A percentile compares a stretch with the other conserved stretches of the same genome.
Conservation (phyloP, 2,113 vertebrate species). For the Clarias gariepinus region DNA sequence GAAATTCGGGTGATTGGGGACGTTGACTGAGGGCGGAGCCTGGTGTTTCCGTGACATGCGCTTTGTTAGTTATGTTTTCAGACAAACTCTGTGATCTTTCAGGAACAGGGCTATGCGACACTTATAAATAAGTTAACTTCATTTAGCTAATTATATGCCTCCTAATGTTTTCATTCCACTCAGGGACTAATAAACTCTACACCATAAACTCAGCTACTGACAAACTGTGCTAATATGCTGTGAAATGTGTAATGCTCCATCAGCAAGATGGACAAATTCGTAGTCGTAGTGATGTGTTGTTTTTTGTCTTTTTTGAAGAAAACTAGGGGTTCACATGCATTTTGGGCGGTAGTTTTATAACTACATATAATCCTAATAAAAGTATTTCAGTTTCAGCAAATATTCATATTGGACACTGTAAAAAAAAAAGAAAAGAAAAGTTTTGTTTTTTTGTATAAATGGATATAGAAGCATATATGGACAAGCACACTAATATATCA, state of each 20-base stretch:
- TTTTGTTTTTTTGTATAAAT: neutral
- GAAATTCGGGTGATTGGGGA: no score
- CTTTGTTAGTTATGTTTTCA: neutral
- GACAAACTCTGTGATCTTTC: neutral
- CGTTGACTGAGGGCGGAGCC: no score
- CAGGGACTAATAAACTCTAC: neutral
- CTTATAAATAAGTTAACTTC: neutral
- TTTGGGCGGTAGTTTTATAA: neutral
- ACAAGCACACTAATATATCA: slow-evolving; percentile 57
- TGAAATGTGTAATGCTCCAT: neutral
- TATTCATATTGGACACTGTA: neutral
- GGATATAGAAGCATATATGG: neutral
- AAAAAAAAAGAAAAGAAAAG: neutral
- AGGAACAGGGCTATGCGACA: neutral
- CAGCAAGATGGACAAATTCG: neutral
- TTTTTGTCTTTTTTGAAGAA: neutral
- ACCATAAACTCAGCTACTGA: neutral
- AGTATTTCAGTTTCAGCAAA: neutral
- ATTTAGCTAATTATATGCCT: neutral
- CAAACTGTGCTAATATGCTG: neutral
- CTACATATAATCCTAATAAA: neutral
- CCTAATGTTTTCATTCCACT: neutral
- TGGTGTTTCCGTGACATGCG: no score
- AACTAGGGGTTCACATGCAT: neutral
- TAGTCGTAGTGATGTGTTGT: neutral